phyloP scores from a whole-genome alignment of 2,113 vertebrate species.

The Oreochromis aureus region DNA sequence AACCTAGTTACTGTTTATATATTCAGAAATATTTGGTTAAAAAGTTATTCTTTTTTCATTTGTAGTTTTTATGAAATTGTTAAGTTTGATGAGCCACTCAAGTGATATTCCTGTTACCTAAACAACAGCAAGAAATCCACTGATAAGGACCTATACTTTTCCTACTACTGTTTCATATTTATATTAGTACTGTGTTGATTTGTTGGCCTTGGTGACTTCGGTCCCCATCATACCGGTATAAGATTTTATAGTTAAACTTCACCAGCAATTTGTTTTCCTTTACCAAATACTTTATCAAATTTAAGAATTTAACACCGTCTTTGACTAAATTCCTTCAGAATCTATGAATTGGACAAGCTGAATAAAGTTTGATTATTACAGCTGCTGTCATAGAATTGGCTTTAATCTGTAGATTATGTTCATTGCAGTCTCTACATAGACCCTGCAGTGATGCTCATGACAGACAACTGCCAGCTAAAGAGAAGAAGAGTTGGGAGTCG shows the following conservation, averaged over 20 bases:
- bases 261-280: background rate
- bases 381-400: background rate
- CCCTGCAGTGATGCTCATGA: background rate
- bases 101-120: background rate
- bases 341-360: background rate
- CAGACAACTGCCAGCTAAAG: constrained; percentile 20
- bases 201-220: background rate
- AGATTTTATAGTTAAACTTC: background rate
- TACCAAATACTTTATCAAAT: background rate
- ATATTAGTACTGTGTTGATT: background rate
- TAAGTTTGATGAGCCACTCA: background rate
- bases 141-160: background rate
- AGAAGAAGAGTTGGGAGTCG: background rate
- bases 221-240: background rate
- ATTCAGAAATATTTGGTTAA: background rate
- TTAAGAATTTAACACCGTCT: background rate
- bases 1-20: fast-evolving
- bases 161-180: background rate
- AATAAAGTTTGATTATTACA: background rate
- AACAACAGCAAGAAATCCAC: background rate
- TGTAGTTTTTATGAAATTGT: background rate
- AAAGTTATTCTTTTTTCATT: background rate
- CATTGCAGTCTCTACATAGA: background rate
- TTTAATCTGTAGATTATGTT: background rate
- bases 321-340: background rate